Evolutionary conservation across 2,888 invertebrate species (phyloP), one percentile per base, ranked within the genome.

Genomic region (Escarpia spicata): DNA sequence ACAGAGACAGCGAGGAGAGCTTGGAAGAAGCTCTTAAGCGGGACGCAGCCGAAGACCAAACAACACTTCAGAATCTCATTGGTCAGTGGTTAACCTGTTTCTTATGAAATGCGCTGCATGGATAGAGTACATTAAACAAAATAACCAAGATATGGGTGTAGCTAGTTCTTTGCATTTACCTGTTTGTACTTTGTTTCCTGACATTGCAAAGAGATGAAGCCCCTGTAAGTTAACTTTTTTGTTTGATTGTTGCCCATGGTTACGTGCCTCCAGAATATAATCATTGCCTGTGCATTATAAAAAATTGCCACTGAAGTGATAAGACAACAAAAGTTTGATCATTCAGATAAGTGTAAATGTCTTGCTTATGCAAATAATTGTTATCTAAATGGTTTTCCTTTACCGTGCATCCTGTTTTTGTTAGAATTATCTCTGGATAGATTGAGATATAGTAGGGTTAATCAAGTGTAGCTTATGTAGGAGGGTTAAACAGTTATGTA

Each of bases 1-100:
- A 92, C 15, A 89, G 90, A 75, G 92, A 93, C 93, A 93, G 92
- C 26, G 93, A 93, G 37, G 93, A 92, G 44, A 91, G 93, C 52
- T 90, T 92, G 52, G 92, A 93, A 31, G 93, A 93, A 90, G 92
- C 75, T 75, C 75, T 75, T 6, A 75, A 75, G 75, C 19, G 75
- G 26, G 93, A 93, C 44, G 45, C 58, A 0, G 90, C 92, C 3
- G 93, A 93, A 60, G 92, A 93, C 60, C 92, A 93, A 60, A 45
- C 93, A 37, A 92, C 91, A 91, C 92, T 93, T 10, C 93, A 93
- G 91, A 91, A 90, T 19, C 44, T 93, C 26, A 91, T 93, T 15
- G 58, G 93, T 93, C 90, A 92, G 93, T 93, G 91, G 43, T 19
- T 9, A 26, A 90, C 37, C n/a, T 26, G 45, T 37, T 37, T 37